Evolutionary conservation across 2,113 vertebrate species (phyloP), one percentile per base, ranked within the genome.

Genomic region (Cyprinodon tularosa): DNA sequence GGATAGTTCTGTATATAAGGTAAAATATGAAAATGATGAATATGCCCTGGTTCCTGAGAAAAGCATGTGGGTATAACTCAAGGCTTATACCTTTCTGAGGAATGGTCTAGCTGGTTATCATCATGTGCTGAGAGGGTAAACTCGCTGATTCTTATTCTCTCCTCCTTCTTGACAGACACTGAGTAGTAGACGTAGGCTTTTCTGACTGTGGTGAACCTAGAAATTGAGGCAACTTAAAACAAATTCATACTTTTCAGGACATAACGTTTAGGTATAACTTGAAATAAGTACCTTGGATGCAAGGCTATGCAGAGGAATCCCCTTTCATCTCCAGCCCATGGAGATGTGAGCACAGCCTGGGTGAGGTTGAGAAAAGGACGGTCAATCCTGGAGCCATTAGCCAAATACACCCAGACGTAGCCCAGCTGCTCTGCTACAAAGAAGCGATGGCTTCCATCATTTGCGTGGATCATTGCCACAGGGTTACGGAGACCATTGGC

Each of bases 111-210:
- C 68, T 93, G 92, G 88, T 96, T 95, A 40, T 95, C 94, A 6
- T 92, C 82, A 0, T 88, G 68, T 7, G 68, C 3, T 37, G 91
- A 93, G 69, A 96, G 71, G 0, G 88, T 89, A 78, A 95, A 96
- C 84, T 96, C 95, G 15, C 95, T 95, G 83, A 95, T 88, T 15
- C 95, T 84, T 73, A 96, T 94, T 85, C 84, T 93, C 87, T 96
- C 95, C 81, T 95, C 86, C 77, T 75, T 94, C 81, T 93, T 94
- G 12, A 92, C 84, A 5, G 92, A 91, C 40, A 95, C 91, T 0
- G 95, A 96, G 83, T 96, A 96, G 77, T 96, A 96, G 20, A 95
- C 94, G 0, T 95, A 96, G 37, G 93, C 94, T 81, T 95, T 95
- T 53, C 82, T 92, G 62, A 94, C 94, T 3, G 59, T 42, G 0